These are phyloP conservation scores for Poeciliopsis turrubarensis DNA, from an alignment of 2,113 vertebrate genomes.

Conservation along the genomic window DNA sequence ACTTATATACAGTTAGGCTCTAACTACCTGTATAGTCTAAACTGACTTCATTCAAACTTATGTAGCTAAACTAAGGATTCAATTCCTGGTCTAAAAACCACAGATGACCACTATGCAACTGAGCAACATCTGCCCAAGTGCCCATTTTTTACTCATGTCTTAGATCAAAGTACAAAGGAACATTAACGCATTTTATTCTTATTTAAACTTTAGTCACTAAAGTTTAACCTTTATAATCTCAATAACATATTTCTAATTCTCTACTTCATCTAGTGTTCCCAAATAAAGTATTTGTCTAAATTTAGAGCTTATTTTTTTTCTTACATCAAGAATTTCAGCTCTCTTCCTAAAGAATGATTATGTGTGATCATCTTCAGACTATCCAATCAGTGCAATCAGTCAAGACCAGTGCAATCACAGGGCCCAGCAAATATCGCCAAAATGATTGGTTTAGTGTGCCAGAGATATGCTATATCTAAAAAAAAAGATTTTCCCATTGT, in stretches of 20 bases:
- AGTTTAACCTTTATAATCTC: too few species aligned
- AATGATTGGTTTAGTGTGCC: constrained; percentile 50
- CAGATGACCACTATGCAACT: too few species aligned
- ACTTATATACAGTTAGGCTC: too few species aligned
- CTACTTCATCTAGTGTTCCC: too few species aligned
- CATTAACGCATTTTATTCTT: too few species aligned
- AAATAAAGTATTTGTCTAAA: constrained; percentile 23
- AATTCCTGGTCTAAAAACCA: too few species aligned
- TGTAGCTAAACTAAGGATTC: neutral
- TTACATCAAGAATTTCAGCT: constrained; percentile 4
- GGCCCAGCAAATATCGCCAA: constrained; percentile 44
- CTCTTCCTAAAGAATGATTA: constrained; percentile 21
- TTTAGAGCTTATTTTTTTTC: constrained; percentile 12
- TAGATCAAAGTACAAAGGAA: too few species aligned
- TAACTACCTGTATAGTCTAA: neutral
- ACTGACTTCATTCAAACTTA: neutral
- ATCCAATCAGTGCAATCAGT: constrained; percentile 68
- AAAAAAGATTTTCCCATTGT: constrained; percentile 27
- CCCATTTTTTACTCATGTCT: too few species aligned
- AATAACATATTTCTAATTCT: too few species aligned
- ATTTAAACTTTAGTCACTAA: too few species aligned
- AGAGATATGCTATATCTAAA: constrained; percentile 23
- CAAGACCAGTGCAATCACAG: constrained; percentile 59
- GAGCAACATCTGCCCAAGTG: too few species aligned
- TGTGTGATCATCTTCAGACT: constrained; percentile 48